Evolutionary conservation across 2,113 vertebrate genomes (phyloP), one percentile per base, ranked within the genome.

Genomic region (Colaptes auratus): DNA sequence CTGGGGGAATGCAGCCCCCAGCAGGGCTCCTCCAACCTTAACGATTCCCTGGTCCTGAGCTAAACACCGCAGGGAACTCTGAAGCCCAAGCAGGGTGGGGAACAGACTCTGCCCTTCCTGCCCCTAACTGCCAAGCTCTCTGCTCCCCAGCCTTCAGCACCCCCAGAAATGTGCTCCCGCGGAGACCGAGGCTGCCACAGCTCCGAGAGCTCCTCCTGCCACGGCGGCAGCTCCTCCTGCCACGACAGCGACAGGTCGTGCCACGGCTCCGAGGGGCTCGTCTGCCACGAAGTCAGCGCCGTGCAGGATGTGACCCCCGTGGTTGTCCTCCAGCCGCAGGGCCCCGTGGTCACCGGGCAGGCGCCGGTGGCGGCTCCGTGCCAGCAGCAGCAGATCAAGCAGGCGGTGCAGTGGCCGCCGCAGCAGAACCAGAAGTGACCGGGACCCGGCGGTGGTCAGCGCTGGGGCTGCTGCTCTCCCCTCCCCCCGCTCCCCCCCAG

Each of bases 351-450:
- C 53, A 14, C 48, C 0, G 88, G 56, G 5, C 91, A 96, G 79
- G 90, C 66, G 71, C 50, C 96, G 0, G 7, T 82, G 85, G 89
- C 83, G 0, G 69, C 23, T 2, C 94, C 95, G 2, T 97, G 93
- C 82, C 96, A 95, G 79, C 95, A 96, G 88, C 96, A 96, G 88
- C 96, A 97, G 96, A 74, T 96, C 94, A 96, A 97, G 95, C 96
- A 96, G 84, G 91, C 94, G 0, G 69, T n/a, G 69, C 93, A 92
- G 82, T 97, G 96, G 96, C 96, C 96, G 9, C 93, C 79, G 0
- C 96, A 96, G 82, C 85, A 91, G 52, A 76, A 96, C 74, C 87
- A 97, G 65, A 96, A 96, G 79, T 97, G 94, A 3, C 0, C 2
- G 66, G n/a, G 59, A 53, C 1, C 1, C 53, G 65, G 19, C 31